Percentiles rank a stretch among this genome's conserved stretches.
These are phyloP conservation scores for Salvelinus sp. DNA, from an alignment of 2,113 vertebrate species.

Conservation along the genomic window DNA sequence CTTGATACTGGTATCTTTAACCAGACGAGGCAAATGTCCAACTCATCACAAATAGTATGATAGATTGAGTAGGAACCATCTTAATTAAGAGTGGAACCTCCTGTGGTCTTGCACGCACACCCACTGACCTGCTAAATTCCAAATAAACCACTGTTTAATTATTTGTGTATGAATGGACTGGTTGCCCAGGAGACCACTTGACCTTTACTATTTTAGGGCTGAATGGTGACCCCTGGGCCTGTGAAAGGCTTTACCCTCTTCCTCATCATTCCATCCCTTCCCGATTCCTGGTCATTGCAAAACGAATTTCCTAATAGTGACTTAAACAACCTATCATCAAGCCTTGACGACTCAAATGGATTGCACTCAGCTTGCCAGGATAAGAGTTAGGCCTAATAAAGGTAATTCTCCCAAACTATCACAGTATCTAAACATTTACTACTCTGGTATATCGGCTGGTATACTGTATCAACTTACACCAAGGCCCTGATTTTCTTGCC, in stretches of 20 bases:
- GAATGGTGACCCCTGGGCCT: conserved; percentile 37
- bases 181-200: conserved; percentile 46
- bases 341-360: not conserved
- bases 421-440: too few species aligned
- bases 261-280: not conserved
- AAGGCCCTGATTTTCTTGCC: not conserved
- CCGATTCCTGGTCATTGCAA: not conserved
- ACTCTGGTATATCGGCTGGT: too few species aligned
- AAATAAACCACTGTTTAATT: not conserved
- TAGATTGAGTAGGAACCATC: not conserved
- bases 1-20: too few species aligned
- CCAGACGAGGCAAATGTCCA: not conserved
- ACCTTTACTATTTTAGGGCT: conserved; percentile 47
- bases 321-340: not conserved
- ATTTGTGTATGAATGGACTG: conserved; percentile 30
- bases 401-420: not conserved
- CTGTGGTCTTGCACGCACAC: conserved; percentile 4
- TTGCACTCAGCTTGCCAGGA: not conserved
- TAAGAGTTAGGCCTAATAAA: not conserved
- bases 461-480: not conserved
- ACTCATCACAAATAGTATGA: not conserved
- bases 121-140: not conserved
- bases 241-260: conserved; percentile 35
- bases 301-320: not conserved
- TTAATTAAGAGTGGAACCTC: not conserved